Evolutionary conservation across 2,888 invertebrate genomes (phyloP).

Genomic region (Heliconius aoede): DNA sequence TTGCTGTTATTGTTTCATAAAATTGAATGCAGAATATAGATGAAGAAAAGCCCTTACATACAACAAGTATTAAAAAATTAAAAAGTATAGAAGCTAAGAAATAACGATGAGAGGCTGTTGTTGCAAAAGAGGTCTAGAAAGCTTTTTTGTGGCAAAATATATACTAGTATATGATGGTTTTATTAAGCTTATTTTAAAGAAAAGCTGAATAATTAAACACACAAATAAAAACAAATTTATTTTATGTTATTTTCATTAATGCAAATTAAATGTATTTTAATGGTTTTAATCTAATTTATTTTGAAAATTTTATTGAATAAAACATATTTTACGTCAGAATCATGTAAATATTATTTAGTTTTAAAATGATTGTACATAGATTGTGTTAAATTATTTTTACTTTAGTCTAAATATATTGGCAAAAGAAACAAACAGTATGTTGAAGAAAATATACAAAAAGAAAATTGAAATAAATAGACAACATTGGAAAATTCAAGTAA

Average conservation of each 20-base stretch:
- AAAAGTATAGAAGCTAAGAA: neutral
- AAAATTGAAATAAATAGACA: neutral
- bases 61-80: neutral
- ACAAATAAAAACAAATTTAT: neutral
- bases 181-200: neutral
- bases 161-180: neutral
- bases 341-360: too few relatives aligned
- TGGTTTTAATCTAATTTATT: neutral
- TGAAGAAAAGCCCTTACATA: neutral
- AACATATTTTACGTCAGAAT: too few relatives aligned
- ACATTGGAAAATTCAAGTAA: neutral
- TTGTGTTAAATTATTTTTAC: neutral
- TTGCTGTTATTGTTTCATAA: neutral
- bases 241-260: neutral
- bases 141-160: neutral
- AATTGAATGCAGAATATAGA: too few relatives aligned
- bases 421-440: neutral
- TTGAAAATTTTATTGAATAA: neutral
- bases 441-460: neutral
- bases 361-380: neutral
- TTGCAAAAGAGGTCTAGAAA: neutral
- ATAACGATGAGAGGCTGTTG: neutral
- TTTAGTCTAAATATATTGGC: too few relatives aligned
- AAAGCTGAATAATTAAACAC: constrained; percentile 1
- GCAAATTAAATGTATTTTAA: neutral